These are phyloP conservation scores for Periparus ater DNA, from an alignment of 2,797 vertebrate genomes.

Conservation along the genomic window DNA sequence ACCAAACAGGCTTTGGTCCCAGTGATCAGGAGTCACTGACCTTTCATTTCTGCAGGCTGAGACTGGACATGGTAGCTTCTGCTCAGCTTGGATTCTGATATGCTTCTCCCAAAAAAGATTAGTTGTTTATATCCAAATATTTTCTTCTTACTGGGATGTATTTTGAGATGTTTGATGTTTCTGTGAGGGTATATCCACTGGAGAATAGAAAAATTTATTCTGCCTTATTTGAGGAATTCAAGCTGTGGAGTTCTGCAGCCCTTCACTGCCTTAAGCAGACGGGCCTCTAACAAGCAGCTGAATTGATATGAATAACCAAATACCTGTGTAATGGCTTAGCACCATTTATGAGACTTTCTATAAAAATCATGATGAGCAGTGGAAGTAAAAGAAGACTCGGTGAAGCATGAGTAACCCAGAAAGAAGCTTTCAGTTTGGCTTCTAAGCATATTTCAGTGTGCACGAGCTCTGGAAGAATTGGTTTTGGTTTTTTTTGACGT, in stretches of 20 bases:
- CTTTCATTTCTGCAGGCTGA: neutral
- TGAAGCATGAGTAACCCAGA: constrained; percentile 6
- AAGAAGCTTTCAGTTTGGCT: constrained; percentile 1
- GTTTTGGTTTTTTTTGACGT: neutral
- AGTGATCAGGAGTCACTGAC: neutral
- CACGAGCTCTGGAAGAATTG: neutral
- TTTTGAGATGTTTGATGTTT: constrained; percentile 17
- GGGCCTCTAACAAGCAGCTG: neutral
- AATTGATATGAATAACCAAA: constrained; percentile 2
- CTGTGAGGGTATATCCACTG: neutral
- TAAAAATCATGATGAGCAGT: constrained; percentile 8
- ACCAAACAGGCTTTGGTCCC: neutral
- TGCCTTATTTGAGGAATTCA: neutral
- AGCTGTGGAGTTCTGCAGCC: neutral
- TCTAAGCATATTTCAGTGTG: neutral
- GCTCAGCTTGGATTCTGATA: neutral
- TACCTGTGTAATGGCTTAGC: constrained; percentile 33
- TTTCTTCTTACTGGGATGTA: neutral
- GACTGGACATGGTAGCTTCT: neutral
- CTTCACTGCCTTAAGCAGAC: neutral
- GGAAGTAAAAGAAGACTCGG: neutral
- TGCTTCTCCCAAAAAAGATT: neutral
- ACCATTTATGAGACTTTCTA: constrained; percentile 11
- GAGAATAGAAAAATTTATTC: constrained; percentile 9
- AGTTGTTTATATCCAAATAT: neutral